These are phyloP conservation scores for Diorhabda sublineata DNA, from an alignment of 1,140 invertebrate genomes.

Conservation along the genomic window DNA sequence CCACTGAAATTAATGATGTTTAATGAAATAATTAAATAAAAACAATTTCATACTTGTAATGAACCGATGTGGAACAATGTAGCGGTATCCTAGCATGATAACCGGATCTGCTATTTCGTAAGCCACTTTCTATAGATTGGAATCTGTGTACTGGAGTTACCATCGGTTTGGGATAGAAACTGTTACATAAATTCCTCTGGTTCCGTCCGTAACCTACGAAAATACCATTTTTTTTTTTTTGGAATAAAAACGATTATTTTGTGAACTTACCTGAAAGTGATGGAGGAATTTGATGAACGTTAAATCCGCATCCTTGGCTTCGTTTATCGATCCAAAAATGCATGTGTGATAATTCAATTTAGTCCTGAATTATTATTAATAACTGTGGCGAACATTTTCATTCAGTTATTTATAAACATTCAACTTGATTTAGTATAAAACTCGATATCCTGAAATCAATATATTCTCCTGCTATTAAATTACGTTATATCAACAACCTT, in stretches of 20 bases:
- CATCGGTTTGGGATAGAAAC: slow-evolving; percentile 53
- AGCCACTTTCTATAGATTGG: slow-evolving; percentile 56
- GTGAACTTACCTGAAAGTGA: slow-evolving; percentile 38
- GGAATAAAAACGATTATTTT: background rate
- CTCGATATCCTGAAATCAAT: too few relatives aligned
- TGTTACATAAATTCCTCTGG: slow-evolving; percentile 24
- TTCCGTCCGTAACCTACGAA: slow-evolving; percentile 27
- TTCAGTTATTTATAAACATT: too few relatives aligned
- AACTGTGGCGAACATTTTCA: too few relatives aligned
- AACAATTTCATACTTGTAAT: slow-evolving; percentile 21
- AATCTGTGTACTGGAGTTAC: slow-evolving; percentile 65
- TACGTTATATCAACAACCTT: too few relatives aligned
- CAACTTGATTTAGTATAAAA: too few relatives aligned
- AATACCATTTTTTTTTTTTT: background rate
- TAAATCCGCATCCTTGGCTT: slow-evolving; percentile 62
- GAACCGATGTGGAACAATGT: slow-evolving; percentile 11
- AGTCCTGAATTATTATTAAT: too few relatives aligned
- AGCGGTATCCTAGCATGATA: slow-evolving; percentile 20
- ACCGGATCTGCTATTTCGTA: slow-evolving; percentile 49
- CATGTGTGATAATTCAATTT: slow-evolving; percentile 48
- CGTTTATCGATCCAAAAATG: slow-evolving; percentile 72
- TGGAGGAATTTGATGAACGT: slow-evolving; percentile 54
- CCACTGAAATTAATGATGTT: background rate
- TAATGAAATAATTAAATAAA: too few relatives aligned
- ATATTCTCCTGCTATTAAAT: too few relatives aligned